A percentile compares a stretch with the other conserved stretches of the same genome.
Conservation (phyloP, 2,113 vertebrate species). For the Crotalus viridis region DNA sequence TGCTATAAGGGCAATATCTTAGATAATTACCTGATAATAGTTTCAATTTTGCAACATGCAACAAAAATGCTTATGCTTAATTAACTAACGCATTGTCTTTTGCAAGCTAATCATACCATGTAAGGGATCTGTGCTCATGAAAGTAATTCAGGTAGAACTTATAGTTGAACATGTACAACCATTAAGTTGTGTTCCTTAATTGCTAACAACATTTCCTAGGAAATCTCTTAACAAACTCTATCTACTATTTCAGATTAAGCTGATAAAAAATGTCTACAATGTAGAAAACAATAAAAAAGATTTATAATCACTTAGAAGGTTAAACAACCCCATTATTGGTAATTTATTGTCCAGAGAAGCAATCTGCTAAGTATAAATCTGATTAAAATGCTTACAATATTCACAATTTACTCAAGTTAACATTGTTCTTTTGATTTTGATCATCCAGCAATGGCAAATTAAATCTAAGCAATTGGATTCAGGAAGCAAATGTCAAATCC, state of each 20-base stretch:
- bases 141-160: not conserved
- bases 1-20: not conserved
- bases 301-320: not conserved
- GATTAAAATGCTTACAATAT: not conserved
- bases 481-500: not conserved
- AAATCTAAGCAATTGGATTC: not conserved
- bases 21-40: not conserved
- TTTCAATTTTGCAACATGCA: not conserved
- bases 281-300: not conserved
- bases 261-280: not conserved
- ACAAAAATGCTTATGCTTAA: not conserved
- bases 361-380: slow-evolving; percentile 14
- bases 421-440: not conserved
- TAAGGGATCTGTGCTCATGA: not conserved
- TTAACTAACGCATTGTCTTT: not conserved
- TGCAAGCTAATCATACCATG: not conserved
- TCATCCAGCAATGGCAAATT: not conserved
- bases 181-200: not conserved
- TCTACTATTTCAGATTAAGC: not conserved
- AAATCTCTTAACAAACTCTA: not conserved
- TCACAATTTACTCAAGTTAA: not conserved
- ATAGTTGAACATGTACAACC: not conserved
- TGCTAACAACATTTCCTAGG: not conserved
- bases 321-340: not conserved
- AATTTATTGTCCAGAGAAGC: not conserved